Base-by-base conservation (phyloP, 1,140 invertebrate genomes). In the Vanessa tameamea region DNA sequence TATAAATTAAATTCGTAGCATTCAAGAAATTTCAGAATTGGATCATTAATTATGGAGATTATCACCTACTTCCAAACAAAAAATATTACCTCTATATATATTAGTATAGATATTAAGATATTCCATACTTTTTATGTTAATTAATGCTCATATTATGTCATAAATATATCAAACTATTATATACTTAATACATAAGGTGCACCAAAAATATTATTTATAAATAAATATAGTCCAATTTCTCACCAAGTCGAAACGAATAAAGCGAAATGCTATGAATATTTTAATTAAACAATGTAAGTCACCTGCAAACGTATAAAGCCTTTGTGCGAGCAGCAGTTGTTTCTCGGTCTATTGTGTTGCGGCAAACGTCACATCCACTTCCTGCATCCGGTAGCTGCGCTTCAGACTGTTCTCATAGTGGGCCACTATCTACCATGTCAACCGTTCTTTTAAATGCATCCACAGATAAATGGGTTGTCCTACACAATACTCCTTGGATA, bases 311-410 rank as follows among this genome's bases (percentile, higher is more conserved):
- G 51, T 51, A 64, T 43, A 50, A 65, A 65, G 70, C 26, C 70
- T 65, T 69, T 69, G 66, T 68, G 72, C 16, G n/a, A 50, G 31
- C 55, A 51, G 50, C 68, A 75, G 73, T 75, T 75, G 73, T 75
- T 75, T 75, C 68, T 66, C 67, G 50, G 67, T 31, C 73, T 70
- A 75, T 75, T 75, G 73, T 75, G 57, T 61, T 57, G 43, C 48
- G 50, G 61, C 68, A 63, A 69, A 70, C 73, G 73, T 70, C 73
- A 75, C 67, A 69, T 55, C 53, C 67, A 75, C 73, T 65, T 75
- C 73, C 72, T 75, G 51, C 51, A 66, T 75, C 73, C 73, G 73
- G 73, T 66, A n/a, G 50, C 50, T 59, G 61, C 63, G 50, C 68
- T 68, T 70, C 68, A 69, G 64, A 69, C 73, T 55, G 67, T 66